Evolutionary conservation across 2,888 invertebrate species (phyloP).

Genomic region (Dryobota labecula): DNA sequence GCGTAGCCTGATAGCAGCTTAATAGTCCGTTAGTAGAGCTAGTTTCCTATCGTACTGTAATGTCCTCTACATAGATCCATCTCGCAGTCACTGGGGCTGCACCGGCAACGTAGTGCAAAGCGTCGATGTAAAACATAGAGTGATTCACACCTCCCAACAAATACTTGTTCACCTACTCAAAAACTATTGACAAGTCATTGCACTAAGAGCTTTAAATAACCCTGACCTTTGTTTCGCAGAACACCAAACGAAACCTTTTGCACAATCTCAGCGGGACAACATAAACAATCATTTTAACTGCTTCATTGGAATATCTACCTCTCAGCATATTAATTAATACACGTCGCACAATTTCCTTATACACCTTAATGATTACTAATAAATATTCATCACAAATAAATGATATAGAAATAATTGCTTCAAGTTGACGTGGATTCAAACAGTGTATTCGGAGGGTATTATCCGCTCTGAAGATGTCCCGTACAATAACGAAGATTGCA

Average conservation of each 20-base stretch:
- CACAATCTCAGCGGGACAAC: constrained; percentile 40
- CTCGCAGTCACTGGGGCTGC: constrained; percentile 67
- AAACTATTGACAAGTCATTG: constrained; percentile 10
- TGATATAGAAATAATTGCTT: constrained; percentile 49
- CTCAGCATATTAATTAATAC: constrained; percentile 54
- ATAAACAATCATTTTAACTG: constrained; percentile 55
- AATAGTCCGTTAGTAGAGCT: constrained; percentile 66
- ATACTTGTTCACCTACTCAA: constrained; percentile 3
- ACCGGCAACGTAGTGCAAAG: constrained; percentile 71
- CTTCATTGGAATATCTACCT: constrained; percentile 50
- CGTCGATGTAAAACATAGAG: constrained; percentile 64
- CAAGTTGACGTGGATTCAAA: constrained; percentile 37
- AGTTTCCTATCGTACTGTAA: constrained; percentile 58
- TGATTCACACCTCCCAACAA: constrained; percentile 49
- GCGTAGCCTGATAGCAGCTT: no score
- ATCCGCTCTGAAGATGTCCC: constrained; percentile 71
- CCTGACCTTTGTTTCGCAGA: constrained; percentile 49
- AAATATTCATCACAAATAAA: constrained; percentile 53
- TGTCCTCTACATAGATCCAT: constrained; percentile 71
- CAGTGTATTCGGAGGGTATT: constrained; percentile 53
- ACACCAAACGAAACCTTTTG: constrained; percentile 33
- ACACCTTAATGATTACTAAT: constrained; percentile 51
- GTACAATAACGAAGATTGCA: constrained; percentile 82
- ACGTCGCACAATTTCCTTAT: constrained; percentile 55
- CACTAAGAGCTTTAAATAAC: constrained; percentile 23